Base-by-base conservation (phyloP, 2,797 vertebrate genomes). In the Platalea minor region DNA sequence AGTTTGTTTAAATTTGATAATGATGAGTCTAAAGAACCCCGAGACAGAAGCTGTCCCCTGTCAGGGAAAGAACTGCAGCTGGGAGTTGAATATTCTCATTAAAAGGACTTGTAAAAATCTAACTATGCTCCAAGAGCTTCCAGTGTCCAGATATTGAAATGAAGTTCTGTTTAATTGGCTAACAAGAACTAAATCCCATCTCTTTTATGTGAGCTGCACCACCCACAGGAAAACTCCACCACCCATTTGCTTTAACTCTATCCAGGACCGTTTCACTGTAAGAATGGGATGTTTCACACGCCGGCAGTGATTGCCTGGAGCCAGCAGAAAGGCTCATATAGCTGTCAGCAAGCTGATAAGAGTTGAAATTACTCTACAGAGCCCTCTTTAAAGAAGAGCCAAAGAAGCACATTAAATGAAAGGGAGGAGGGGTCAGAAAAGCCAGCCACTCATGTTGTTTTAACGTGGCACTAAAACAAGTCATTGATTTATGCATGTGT, bases 281-380 rank as follows among this genome's bases (percentile, higher is more conserved):
- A 96, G 97, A 97, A 97, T 60, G 93, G 96, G 96, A 97, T 96
- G 89, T 97, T 98, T 98, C 97, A 97, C 97, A 98, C 95, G 51
- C 95, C 61, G 17, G 96, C 96, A 93, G 67, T 70, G 97, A 96
- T 94, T 96, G 97, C 94, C 94, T 96, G 97, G 97, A 97, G 97
- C 97, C 97, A 74, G 97, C 95, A 97, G 97, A 97, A 94, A 97
- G 97, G 93, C 97, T 98, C 98, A 98, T 98, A 98, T 98, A 98
- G 97, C 98, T 98, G 98, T 98, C 98, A 98, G 96, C 98, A 96
- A 97, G 98, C 98, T 98, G 98, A 98, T 98, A 98, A 98, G 98
- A 97, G 96, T 46, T 95, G 96, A 97, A 98, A 98, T 97, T 96
- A 98, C 96, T 98, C 97, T 97, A 83, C 94, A 85, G 97, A 98